Base-by-base conservation (phyloP, 2,888 invertebrate species). In the Caenorhabditis virilis region DNA sequence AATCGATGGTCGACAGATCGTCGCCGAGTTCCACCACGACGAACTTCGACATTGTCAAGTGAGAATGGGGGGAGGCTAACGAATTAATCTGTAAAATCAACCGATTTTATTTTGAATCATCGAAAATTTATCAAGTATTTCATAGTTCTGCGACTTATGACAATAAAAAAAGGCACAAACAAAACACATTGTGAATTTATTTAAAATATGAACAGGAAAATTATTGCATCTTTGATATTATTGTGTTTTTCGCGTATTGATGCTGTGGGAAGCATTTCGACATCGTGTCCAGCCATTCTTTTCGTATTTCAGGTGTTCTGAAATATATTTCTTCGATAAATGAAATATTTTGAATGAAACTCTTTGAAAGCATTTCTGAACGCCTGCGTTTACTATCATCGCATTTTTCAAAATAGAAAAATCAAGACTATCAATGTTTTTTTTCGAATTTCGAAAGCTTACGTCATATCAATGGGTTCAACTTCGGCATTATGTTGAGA, bases 21-120 rank as follows among this genome's bases (percentile, higher is more conserved):
- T 65, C 65, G 30, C 54, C 43, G 38, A 60, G 45, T 39, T 65
- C 65, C 41, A 65, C 54, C 20, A 65, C 65, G 4, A 65, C 65
- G 39, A 65, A 65, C 27, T 65, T 65, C 27, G 48, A 56, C 60
- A 60, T 65, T 43, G 5, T 27, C 16, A 6, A 3, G 30, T 30
- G 7, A 30, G 30, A n/a, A n/a, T n/a, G n/a, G n/a, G n/a, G n/a
- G n/a, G n/a, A n/a, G n/a, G n/a, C n/a, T n/a, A n/a, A n/a, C n/a
- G n/a, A n/a, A n/a, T n/a, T n/a, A n/a, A n/a, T n/a, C n/a, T n/a
- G n/a, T n/a, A n/a, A n/a, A n/a, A n/a, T n/a, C n/a, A n/a, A 18
- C 38, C 38, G 4, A 43, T 11, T 18, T 6, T 11, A 11, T 16
- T 18, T 18, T 39, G n/a, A 39, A 18, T 7, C n/a, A 39, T 11